phyloP scores from a whole-genome alignment of 2,888 invertebrate species.

The Danaus chrysippus region DNA sequence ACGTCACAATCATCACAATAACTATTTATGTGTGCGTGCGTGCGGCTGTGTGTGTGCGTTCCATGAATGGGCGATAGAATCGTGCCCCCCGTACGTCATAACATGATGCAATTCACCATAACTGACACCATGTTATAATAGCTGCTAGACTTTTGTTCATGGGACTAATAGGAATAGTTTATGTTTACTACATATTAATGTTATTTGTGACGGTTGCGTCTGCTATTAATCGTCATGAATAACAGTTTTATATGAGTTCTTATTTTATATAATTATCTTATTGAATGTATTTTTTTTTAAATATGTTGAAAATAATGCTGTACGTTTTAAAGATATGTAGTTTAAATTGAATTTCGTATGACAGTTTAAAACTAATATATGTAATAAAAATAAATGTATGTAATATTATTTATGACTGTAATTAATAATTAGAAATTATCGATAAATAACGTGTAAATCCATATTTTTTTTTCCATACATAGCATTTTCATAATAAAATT shows the following conservation, averaged over 20 bases:
- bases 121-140: constrained; percentile 55
- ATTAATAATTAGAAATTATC: too few relatives aligned
- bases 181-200: too few relatives aligned
- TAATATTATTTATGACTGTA: too few relatives aligned
- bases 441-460: too few relatives aligned
- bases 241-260: too few relatives aligned
- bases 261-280: too few relatives aligned
- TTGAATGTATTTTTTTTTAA: not conserved
- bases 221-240: too few relatives aligned
- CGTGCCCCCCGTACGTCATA: constrained; percentile 71
- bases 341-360: not conserved
- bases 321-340: not conserved
- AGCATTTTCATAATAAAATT: too few relatives aligned
- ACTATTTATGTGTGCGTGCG: constrained; percentile 71
- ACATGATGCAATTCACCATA: constrained; percentile 61
- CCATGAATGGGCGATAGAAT: constrained; percentile 64
- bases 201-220: too few relatives aligned
- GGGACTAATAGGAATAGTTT: too few relatives aligned
- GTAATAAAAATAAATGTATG: not conserved
- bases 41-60: constrained; percentile 50
- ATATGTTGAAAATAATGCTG: not conserved
- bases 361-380: not conserved
- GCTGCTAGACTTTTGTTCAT: constrained; percentile 35
- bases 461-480: too few relatives aligned
- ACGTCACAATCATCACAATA: constrained; percentile 84